These are phyloP conservation scores for Pseudopleuronectes americanus DNA, from an alignment of 2,797 vertebrate genomes.

Conservation along the genomic window DNA sequence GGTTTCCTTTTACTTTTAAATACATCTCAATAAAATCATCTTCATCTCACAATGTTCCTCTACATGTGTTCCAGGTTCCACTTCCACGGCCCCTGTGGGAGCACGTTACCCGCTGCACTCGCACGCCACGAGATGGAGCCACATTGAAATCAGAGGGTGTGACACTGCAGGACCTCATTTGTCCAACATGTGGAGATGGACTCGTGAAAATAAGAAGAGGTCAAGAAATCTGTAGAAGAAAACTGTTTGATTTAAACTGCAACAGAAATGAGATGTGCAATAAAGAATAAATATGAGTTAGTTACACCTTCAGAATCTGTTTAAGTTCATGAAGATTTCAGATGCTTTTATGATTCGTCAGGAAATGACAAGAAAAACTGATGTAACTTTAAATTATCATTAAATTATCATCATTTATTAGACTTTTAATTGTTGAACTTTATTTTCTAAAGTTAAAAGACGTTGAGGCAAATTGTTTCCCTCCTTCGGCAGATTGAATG, in stretches of 20 bases:
- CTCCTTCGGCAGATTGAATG: not conserved
- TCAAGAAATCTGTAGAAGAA: not conserved
- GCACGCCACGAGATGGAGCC: slow-evolving; percentile 83
- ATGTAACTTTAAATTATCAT: no score
- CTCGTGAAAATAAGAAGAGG: not conserved
- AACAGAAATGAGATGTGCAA: not conserved
- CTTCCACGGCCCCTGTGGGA: slow-evolving; percentile 93
- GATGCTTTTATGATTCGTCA: not conserved
- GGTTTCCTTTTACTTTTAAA: slow-evolving; percentile 7
- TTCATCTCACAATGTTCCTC: not conserved
- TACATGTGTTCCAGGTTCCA: slow-evolving; percentile 87
- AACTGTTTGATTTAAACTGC: not conserved
- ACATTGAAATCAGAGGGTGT: slow-evolving; percentile 44
- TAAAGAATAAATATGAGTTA: not conserved
- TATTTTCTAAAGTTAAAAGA: not conserved
- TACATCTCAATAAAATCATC: not conserved
- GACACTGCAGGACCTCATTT: slow-evolving; percentile 17
- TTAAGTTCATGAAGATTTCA: no score
- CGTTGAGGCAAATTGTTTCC: not conserved
- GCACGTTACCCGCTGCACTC: slow-evolving; percentile 88
- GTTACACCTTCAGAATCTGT: no score
- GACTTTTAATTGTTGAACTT: no score
- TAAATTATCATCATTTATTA: no score
- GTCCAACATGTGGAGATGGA: not conserved
- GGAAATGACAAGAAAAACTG: not conserved